These are phyloP conservation scores for Todus mexicanus DNA, from an alignment of 2,797 vertebrate genomes.

Conservation along the genomic window DNA sequence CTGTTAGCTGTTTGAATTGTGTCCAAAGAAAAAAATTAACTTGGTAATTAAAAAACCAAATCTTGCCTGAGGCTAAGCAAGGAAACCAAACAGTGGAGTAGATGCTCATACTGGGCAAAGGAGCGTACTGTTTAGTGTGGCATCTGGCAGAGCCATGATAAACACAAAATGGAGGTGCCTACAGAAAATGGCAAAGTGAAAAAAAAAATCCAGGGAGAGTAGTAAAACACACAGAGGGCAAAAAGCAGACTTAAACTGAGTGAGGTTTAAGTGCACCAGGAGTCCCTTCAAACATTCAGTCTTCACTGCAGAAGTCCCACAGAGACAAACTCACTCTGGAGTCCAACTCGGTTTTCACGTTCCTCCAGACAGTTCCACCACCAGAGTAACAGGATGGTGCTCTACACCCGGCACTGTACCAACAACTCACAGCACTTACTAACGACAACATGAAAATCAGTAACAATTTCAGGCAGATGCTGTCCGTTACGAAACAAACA, in stretches of 20 bases:
- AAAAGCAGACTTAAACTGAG: not conserved
- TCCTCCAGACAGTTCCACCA: not conserved
- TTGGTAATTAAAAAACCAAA: conserved; percentile 58
- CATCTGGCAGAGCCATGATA: conserved; percentile 42
- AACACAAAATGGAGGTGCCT: conserved; percentile 9
- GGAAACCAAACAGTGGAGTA: conserved; percentile 18
- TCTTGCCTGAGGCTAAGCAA: conserved; percentile 18
- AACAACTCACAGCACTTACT: not conserved
- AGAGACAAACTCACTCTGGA: not conserved
- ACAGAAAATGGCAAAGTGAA: conserved; percentile 1
- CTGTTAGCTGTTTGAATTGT: conserved; percentile 39
- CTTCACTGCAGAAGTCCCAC: not conserved
- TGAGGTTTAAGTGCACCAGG: not conserved
- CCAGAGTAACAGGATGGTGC: not conserved
- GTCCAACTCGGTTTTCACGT: not conserved
- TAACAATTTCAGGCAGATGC: not conserved
- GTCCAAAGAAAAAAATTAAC: conserved; percentile 51
- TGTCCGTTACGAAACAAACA: not conserved
- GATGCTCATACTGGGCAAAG: not conserved
- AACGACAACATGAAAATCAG: not conserved
- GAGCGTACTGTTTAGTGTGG: not conserved
- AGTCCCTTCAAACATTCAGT: not conserved
- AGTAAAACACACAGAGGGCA: not conserved
- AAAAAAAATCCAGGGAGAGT: not conserved
- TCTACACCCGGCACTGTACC: not conserved